Evolutionary conservation across 1,140 invertebrate genomes (phyloP).

Genomic region (Pogonomyrmex barbatus): DNA sequence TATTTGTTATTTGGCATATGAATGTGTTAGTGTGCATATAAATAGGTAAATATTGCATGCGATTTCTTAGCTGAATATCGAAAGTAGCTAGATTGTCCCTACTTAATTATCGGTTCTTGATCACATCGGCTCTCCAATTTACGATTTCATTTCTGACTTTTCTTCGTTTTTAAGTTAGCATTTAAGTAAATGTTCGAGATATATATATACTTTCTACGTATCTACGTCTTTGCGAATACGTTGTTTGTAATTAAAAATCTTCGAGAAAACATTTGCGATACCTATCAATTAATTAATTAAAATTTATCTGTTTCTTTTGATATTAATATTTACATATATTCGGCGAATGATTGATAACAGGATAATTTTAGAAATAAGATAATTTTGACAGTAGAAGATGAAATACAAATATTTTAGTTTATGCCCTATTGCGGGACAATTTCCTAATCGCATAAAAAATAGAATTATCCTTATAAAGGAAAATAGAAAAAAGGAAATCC

Average conservation of each 20-base stretch:
- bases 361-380: not conserved
- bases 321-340: not conserved
- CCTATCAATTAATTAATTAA: not conserved
- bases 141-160: not conserved
- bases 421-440: too few relatives aligned
- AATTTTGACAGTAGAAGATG: not conserved
- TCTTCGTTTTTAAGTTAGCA: not conserved
- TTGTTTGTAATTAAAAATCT: not conserved
- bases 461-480: not conserved
- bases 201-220: not conserved
- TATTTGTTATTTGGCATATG: conserved; percentile 7
- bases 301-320: not conserved
- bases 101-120: not conserved
- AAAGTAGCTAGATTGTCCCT: not conserved
- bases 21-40: not conserved
- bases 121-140: not conserved
- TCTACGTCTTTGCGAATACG: not conserved
- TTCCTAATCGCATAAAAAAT: not conserved
- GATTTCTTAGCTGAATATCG: not conserved
- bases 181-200: not conserved
- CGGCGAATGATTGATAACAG: conserved; percentile 2
- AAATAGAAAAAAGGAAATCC: not conserved
- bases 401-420: not conserved
- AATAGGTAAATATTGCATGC: not conserved
- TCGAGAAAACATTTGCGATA: not conserved